Percentiles rank a stretch among this genome's conserved stretches.
phyloP scores from a whole-genome alignment of 2,888 invertebrate species.

The Pandemis heparana region DNA sequence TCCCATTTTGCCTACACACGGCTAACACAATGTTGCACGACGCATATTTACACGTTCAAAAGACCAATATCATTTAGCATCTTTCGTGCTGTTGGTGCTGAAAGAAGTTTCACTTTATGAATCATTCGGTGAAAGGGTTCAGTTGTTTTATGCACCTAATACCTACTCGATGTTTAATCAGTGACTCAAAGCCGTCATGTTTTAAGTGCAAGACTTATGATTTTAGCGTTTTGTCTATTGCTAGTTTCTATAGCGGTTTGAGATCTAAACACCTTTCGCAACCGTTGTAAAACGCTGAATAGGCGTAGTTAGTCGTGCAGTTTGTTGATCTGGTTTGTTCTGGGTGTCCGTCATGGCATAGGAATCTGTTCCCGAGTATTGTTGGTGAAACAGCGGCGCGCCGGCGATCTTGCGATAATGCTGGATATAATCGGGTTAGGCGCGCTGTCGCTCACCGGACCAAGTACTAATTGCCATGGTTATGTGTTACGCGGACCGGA shows the following conservation, averaged over 20 bases:
- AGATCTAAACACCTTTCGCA: conserved; percentile 55
- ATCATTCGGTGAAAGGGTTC: conserved; percentile 53
- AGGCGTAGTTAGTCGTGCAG: conserved; percentile 58
- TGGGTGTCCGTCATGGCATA: conserved; percentile 66
- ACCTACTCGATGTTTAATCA: conserved; percentile 51
- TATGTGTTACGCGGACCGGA: conserved; percentile 72
- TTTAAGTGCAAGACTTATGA: conserved; percentile 60
- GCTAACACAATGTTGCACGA: conserved; percentile 65
- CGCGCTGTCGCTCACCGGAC: conserved; percentile 78
- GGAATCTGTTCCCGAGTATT: conserved; percentile 73
- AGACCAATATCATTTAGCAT: conserved; percentile 58
- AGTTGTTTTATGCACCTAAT: neutral
- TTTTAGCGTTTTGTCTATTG: conserved; percentile 55
- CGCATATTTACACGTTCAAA: conserved; percentile 52
- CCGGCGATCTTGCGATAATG: conserved; percentile 71
- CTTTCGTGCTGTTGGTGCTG: conserved; percentile 54
- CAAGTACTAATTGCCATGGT: conserved; percentile 78
- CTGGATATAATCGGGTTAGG: conserved; percentile 77
- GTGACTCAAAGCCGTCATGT: conserved; percentile 55
- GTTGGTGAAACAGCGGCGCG: conserved; percentile 58
- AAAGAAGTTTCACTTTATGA: conserved; percentile 52
- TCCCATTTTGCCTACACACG: conserved; percentile 72
- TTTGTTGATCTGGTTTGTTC: conserved; percentile 66
- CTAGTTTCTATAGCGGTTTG: conserved; percentile 54
- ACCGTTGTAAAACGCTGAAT: conserved; percentile 60